Base-by-base conservation (phyloP, 2,888 invertebrate species). In the Globia sparganii region DNA sequence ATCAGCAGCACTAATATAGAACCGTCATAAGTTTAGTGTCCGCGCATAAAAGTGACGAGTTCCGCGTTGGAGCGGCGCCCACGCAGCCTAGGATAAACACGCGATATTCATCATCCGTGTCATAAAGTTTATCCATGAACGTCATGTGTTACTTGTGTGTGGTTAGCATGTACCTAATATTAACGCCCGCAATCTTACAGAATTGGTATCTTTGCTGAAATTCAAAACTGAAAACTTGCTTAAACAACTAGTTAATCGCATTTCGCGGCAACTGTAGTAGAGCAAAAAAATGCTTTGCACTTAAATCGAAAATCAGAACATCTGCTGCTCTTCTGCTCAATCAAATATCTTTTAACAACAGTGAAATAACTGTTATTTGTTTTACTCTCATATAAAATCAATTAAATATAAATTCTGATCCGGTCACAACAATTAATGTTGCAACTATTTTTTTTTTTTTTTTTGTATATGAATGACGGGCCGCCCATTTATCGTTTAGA, bases 41-140 rank as follows among this genome's bases (percentile, higher is more conserved):
- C 49, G 64, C n/a, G 31, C 69, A 70, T 72, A 83, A 83, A 77
- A 78, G 86, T 59, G 46, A 61, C 28, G 0, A 79, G 84, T 90
- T 90, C 91, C 91, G 88, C 76, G 85, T 90, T 91, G 91, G 91
- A 88, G 74, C 69, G 78, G 82, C 86, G 91, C 91, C 91, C 88
- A 84, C 70, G 73, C 80, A 74, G 61, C 21, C 21, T n/a, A 34
- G 31, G 37, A 70, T 85, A 83, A 75, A 75, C 86, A 75, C 59
- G 62, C 43, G 69, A 58, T 64, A 34, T 85, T 43, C 86, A 85
- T 85, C 72, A 83, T 46, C 58, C 77, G 37, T 72, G 83, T 77
- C 69, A 75, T 86, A 86, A 84, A 74, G 59, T 75, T 75, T 77
- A 83, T 88, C 81, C 77, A 80, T 75, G 72, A 72, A 64, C 46